Evolutionary conservation across 2,797 vertebrate species (phyloP).

Genomic region (Lycodopsis pacificus): DNA sequence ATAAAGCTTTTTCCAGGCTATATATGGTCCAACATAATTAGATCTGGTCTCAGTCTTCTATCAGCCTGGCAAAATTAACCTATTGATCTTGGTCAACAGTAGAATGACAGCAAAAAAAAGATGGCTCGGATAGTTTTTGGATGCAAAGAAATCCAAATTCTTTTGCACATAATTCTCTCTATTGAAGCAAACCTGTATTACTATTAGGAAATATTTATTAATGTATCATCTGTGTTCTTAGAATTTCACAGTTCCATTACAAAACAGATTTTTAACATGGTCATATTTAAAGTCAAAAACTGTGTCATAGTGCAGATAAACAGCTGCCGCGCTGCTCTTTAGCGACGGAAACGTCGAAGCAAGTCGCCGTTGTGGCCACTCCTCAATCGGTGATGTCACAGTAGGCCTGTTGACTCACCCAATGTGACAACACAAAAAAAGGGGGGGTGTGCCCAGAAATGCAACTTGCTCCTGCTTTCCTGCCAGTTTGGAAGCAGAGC

Average conservation of each 20-base stretch:
- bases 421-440: background rate
- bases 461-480: background rate
- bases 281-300: constrained; percentile 1
- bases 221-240: background rate
- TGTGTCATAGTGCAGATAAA: background rate
- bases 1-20: background rate
- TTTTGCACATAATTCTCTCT: background rate
- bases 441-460: background rate
- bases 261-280: background rate
- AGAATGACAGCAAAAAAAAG: background rate
- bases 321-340: background rate
- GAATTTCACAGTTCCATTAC: background rate
- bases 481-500: background rate
- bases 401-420: background rate
- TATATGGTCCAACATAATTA: background rate
- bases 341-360: background rate
- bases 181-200: background rate
- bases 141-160: background rate
- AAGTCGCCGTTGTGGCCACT: background rate
- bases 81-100: background rate
- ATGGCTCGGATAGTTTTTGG: background rate
- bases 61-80: background rate
- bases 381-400: background rate
- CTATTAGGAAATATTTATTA: background rate
- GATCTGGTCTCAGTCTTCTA: background rate